Evolutionary conservation across 2,797 vertebrate species (phyloP), one percentile per base, ranked within the genome.

Genomic region (Pangasius mekongensis): DNA sequence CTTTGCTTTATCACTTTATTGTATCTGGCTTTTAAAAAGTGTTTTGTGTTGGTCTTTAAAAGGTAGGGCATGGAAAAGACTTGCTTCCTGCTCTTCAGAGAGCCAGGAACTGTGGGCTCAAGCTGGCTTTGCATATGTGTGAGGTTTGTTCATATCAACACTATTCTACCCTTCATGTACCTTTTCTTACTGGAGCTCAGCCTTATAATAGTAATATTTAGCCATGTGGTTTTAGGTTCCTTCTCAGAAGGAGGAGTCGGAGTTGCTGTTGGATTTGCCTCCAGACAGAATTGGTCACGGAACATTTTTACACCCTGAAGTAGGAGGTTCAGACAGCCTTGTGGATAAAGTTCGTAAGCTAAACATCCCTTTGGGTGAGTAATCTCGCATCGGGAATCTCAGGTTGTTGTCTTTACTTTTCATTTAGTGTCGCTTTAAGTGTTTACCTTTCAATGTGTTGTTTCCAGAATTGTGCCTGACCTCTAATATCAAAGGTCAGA

Each of bases 241-340:
- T 77, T 95, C 97, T 81, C 96, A 96, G 94, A 94, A 96, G 89
- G 96, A 98, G 89, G 99, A 99, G 93, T 96, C 97, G 0, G 95
- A 96, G 89, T 81, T 98, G 92, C 95, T 99, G 86, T 91, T 99
- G 90, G 93, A 95, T 91, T 94, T 99, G 87, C 97, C 97, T 89
- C 98, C 99, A 14, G 97, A 99, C 93, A 95, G 99, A 94, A 99
- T 99, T 11, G 99, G 98, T 22, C 99, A 99, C 0, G 99, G 99
- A 16, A 99, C 98, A 2, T 99, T 98, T 89, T 85, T 97, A 33
- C 96, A 96, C 87, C 96, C 97, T 5, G 92, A 96, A 77, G 91
- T 96, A 43, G 93, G 94, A 2, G 97, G 96, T 58, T 96, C 97
- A 64, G 93, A 95, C 78, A 94, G 95, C 87, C 93, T 98, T 20